phyloP scores from a whole-genome alignment of 2,113 vertebrate genomes.

The Terrapene triunguis region DNA sequence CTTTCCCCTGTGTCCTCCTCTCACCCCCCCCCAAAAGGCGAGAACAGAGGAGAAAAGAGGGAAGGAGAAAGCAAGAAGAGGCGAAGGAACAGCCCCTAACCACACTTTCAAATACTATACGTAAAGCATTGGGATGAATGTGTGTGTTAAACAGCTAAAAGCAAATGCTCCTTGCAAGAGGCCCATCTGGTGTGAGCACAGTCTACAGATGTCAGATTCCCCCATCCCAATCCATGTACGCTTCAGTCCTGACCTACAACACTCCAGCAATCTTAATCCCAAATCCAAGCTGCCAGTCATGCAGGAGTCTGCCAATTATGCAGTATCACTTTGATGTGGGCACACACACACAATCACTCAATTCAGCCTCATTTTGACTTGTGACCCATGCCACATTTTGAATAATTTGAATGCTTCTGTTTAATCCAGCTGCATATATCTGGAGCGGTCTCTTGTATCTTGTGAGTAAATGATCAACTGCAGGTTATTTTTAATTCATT shows the following conservation, averaged over 20 bases:
- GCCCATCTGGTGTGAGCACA: not conserved
- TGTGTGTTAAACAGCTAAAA: not conserved
- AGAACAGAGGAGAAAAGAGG: not conserved
- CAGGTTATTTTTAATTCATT: slow-evolving; percentile 70
- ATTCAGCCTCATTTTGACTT: slow-evolving; percentile 53
- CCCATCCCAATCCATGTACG: not conserved
- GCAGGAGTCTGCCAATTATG: not conserved
- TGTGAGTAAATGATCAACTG: slow-evolving; percentile 65
- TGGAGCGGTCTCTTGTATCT: slow-evolving; percentile 68
- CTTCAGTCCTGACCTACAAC: not conserved
- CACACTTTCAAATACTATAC: not conserved
- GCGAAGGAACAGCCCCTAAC: not conserved
- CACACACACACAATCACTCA: slow-evolving; percentile 48
- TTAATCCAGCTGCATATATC: slow-evolving; percentile 55
- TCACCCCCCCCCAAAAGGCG: not conserved
- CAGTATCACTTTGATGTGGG: slow-evolving; percentile 9
- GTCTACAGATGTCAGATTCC: not conserved
- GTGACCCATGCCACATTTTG: slow-evolving; percentile 46
- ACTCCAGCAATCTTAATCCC: not conserved
- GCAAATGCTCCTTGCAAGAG: not conserved
- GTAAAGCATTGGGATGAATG: accelerated
- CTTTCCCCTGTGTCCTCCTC: not conserved
- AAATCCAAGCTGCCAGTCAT: not conserved
- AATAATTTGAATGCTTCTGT: slow-evolving; percentile 29
- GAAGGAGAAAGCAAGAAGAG: not conserved